phyloP scores from a whole-genome alignment of 2,113 vertebrate genomes.

The Tachysurus vachellii region DNA sequence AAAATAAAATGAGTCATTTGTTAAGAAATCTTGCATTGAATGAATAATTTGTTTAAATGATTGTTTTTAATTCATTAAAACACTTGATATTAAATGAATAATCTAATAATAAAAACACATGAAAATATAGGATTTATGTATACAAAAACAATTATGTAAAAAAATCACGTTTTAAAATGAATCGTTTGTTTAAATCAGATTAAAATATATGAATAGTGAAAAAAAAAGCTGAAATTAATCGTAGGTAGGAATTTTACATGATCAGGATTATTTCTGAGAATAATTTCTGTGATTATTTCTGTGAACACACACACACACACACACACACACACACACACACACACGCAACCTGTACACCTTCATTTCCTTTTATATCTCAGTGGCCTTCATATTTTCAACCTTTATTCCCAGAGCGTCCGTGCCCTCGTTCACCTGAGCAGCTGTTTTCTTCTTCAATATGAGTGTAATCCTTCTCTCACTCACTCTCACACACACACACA shows the following conservation, averaged over 20 bases:
- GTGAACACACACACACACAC: conserved; percentile 47
- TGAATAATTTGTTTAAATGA: no score
- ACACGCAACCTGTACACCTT: neutral
- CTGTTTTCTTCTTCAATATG: conserved; percentile 21
- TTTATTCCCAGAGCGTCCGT: neutral
- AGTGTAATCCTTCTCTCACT: conserved; percentile 1
- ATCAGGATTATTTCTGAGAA: neutral
- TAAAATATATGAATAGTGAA: no score
- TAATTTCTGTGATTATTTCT: no score
- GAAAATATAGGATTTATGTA: neutral
- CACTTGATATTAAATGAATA: no score
- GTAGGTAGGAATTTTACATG: neutral
- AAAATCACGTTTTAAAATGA: neutral
- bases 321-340: conserved; percentile 40
- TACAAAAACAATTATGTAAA: neutral
- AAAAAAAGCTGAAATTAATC: no score
- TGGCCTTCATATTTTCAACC: neutral
- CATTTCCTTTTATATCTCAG: neutral
- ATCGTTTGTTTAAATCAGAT: no score
- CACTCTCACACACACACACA: neutral
- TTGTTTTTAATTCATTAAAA: no score
- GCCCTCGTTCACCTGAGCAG: neutral
- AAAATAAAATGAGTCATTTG: neutral
- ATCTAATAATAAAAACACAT: neutral
- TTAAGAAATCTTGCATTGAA: no score